Evolutionary conservation across 2,113 vertebrate genomes (phyloP), one percentile per base, ranked within the genome.

Genomic region (Zosterops borbonicus): DNA sequence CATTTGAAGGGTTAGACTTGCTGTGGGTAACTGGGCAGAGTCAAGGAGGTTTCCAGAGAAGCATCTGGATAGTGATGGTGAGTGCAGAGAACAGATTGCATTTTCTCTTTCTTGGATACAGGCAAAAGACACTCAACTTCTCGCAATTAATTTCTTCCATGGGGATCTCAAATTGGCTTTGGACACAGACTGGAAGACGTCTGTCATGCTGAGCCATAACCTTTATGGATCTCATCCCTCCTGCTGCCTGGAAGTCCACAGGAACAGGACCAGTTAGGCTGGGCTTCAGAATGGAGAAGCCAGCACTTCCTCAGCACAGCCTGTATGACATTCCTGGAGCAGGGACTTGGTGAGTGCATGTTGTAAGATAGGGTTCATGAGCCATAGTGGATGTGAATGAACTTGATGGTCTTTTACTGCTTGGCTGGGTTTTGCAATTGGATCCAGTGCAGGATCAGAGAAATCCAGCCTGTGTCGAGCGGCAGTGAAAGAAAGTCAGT

Each of bases 221-320:
- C 76, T 83, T 86, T 84, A 49, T 10, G 14, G 35, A 74, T 17
- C 42, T 68, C 17, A 29, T 46, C 60, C 42, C 17, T 63, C 35
- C 46, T 6, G 1, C n/a, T 87, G 86, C 83, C 70, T 63, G 75
- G 81, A 41, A 79, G 78, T 27, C 70, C 78, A 35, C 25, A 46
- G 33, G 58, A 49, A 27, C 4, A 81, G 58, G 74, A 68, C 28
- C 52, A 59, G 70, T n/a, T 15, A 3, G 0, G 0, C 10, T 0
- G 0, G 22, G 55, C 50, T 63, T 49, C 78, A 62, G 77, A 82
- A 53, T 5, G 3, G 67, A 79, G 67, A 79, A 79, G 65, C n/a
- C 2, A 0, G 49, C 0, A 0, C 56, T 44, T 78, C 64, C 62
- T 56, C 69, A 35, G 84, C 53, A 67, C 56, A 78, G 44, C 31